Base-by-base conservation (phyloP, 2,113 vertebrate genomes). In the Albula glossodonta region DNA sequence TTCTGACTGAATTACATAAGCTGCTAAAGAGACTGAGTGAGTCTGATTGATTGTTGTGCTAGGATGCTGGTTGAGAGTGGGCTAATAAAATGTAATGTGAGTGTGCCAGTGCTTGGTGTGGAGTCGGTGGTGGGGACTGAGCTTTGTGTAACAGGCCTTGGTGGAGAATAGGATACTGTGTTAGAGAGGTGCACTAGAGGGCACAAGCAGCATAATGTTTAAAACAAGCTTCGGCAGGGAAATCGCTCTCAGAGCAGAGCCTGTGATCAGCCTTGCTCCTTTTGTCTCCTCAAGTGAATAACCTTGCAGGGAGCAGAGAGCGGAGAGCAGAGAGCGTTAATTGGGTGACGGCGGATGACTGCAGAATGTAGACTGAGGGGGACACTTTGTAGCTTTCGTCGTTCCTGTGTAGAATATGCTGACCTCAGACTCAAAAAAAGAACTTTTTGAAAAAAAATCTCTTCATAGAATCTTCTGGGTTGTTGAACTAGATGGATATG, bases 161-260 rank as follows among this genome's bases (percentile, higher is more conserved):
- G 25, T 0, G 5, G 1, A 53, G 13, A 2, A 10, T 17, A 13
- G 15, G 15, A 51, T 50, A 51, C 77, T 82, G 51, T 88, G 56
- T 83, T 51, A 17, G 41, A 48, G 51, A 57, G 77, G 15, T 81
- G 82, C 88, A 86, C 90, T 91, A 91, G 90, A 90, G 90, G 90
- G 90, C 90, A 90, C 84, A 88, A 90, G 90, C 56, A 88, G 60
- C 91, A 87, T 79, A 56, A 78, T 87, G 60, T 83, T 49, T 81
- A 7, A 51, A 6, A 2, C 48, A 48, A 51, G 13, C 17, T 48
- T 17, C 50, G 31, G 60, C 12, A 3, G 15, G 2, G 19, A 87
- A 52, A 80, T 51, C 7, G 7, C 78, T 57, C n/a, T 19, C 15
- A 74, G 31, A 19, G 19, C 25, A 4, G 5, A 81, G 52, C 15